phyloP scores from a whole-genome alignment of 2,888 invertebrate species.

The Sminthurinus aureus region DNA sequence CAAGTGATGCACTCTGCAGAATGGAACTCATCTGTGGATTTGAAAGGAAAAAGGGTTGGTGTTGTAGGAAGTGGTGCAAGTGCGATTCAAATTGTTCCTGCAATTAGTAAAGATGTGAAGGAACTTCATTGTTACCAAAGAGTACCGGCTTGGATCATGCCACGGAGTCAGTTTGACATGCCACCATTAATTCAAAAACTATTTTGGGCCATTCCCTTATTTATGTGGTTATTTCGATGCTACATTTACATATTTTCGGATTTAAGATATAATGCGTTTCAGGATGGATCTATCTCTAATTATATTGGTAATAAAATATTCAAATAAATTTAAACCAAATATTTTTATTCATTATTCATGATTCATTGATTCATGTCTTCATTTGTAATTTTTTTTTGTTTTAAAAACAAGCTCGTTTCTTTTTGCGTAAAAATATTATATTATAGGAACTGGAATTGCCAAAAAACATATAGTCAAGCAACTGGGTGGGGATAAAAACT shows the following conservation, averaged over 20 bases:
- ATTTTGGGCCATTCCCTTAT: background rate
- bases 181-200: slow-evolving; percentile 30
- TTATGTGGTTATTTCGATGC: background rate
- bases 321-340: background rate
- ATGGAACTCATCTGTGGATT: slow-evolving; percentile 45
- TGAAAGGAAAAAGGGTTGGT: slow-evolving; percentile 45
- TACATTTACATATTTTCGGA: background rate
- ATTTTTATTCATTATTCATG: background rate
- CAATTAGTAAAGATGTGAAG: slow-evolving; percentile 43
- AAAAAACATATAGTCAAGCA: background rate
- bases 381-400: no score
- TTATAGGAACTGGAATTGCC: background rate
- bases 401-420: no score
- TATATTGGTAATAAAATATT: background rate
- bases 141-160: slow-evolving; percentile 42
- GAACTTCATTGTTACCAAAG: slow-evolving; percentile 46
- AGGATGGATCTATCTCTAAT: background rate
- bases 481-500: background rate
- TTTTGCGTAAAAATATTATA: no score
- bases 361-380: no score
- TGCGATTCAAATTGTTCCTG: slow-evolving; percentile 50
- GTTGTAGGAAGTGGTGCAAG: slow-evolving; percentile 51
- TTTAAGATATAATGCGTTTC: background rate
- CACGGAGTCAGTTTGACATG: slow-evolving; percentile 18
- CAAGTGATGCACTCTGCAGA: slow-evolving; percentile 49